Evolutionary conservation across 2,113 vertebrate species (phyloP).

Genomic region (Ascaphus truei): DNA sequence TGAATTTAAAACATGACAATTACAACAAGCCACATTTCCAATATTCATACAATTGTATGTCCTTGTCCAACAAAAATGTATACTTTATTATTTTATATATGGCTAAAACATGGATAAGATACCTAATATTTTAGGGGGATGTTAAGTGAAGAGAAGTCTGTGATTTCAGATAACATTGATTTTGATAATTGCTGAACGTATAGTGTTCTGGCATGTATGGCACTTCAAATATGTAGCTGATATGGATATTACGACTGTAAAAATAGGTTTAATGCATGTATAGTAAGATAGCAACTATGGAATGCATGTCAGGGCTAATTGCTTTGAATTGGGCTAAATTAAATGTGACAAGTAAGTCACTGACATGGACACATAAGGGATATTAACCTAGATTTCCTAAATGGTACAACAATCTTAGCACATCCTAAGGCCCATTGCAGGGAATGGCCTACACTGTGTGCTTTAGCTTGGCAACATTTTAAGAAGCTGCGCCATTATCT

Average conservation of each 20-base stretch:
- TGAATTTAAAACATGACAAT: background rate
- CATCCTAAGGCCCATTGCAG: no score
- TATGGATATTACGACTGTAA: background rate
- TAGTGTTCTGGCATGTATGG: background rate
- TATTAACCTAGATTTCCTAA: background rate
- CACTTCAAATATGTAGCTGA: background rate
- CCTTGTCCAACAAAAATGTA: no score
- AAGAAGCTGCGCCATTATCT: no score
- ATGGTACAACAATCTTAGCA: background rate
- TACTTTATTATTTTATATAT: no score
- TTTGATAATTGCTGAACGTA: background rate
- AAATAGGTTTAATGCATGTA: constrained; percentile 1
- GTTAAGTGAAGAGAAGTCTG: background rate
- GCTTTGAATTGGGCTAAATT: background rate
- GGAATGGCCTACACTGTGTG: no score
- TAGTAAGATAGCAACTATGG: background rate
- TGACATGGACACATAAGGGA: background rate
- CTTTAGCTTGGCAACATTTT: no score
- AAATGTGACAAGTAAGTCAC: background rate
- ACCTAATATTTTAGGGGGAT: background rate
- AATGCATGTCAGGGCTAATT: background rate
- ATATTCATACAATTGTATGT: no score
- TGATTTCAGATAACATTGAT: background rate
- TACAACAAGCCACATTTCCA: background rate
- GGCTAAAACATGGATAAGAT: background rate